Evolutionary conservation across 2,797 vertebrate species (phyloP).

Genomic region (Clarias laeviceps): DNA sequence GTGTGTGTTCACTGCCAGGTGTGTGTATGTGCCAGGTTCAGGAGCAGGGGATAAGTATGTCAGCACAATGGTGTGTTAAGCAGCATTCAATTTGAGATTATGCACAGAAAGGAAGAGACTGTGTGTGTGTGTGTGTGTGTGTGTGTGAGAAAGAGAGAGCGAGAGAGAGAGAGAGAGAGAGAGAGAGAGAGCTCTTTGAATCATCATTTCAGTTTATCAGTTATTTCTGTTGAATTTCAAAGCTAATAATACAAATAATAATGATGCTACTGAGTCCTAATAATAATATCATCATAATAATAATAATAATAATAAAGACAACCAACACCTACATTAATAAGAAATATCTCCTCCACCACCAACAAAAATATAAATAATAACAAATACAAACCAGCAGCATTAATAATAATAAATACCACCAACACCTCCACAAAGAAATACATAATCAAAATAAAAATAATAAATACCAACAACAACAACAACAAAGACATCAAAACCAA

Average conservation of each 20-base stretch:
- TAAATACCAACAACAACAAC: no score
- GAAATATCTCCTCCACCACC: no score
- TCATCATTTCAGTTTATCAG: background rate
- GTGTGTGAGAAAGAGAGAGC: background rate
- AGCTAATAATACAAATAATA: background rate
- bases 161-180: background rate
- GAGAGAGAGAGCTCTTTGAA: background rate
- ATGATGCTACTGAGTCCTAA: background rate
- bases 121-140: background rate
- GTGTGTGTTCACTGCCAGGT: conserved; percentile 67
- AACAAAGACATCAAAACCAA: no score
- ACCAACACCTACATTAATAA: no score
- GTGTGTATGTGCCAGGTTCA: conserved; percentile 50
- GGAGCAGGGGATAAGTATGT: conserved; percentile 42
- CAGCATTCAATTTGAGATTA: conserved; percentile 43
- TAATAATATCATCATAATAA: background rate
- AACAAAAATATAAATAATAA: background rate
- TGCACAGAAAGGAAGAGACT: background rate
- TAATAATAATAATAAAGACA: background rate
- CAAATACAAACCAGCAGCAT: background rate
- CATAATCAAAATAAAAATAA: no score
- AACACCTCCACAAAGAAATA: no score
- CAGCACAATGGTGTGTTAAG: conserved; percentile 44
- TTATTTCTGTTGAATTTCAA: background rate
- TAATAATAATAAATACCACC: no score